These are phyloP conservation scores for Phengaris arion DNA, from an alignment of 2,888 invertebrate species.

Conservation along the genomic window DNA sequence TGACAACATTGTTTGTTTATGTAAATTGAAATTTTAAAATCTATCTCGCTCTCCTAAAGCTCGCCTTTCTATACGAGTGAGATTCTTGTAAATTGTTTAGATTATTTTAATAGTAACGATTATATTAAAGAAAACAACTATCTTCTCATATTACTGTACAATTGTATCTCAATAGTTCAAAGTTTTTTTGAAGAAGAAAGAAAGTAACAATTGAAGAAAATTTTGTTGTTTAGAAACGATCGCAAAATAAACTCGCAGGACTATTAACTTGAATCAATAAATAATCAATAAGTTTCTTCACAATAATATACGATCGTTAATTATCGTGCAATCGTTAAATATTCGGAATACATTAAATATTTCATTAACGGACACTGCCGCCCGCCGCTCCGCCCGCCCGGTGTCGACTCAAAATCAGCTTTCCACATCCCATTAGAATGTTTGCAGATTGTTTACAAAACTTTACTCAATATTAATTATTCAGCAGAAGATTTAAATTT, in stretches of 20 bases:
- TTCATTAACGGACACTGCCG: neutral
- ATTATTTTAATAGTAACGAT: too few relatives aligned
- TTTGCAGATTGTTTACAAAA: neutral
- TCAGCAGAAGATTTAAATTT: neutral
- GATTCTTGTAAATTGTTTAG: too few relatives aligned
- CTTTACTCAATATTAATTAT: neutral
- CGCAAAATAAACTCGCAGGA: neutral
- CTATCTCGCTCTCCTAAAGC: too few relatives aligned
- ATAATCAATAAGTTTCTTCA: neutral
- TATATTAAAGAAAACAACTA: too few relatives aligned
- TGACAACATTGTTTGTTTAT: too few relatives aligned
- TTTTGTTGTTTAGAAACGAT: too few relatives aligned
- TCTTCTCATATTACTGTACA: too few relatives aligned
- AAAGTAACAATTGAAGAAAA: too few relatives aligned
- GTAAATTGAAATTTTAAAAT: too few relatives aligned
- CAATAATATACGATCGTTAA: neutral
- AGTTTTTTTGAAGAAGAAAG: too few relatives aligned
- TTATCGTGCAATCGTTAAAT: constrained; percentile 14
- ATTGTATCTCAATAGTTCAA: too few relatives aligned
- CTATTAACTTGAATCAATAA: neutral
- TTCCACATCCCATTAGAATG: neutral
- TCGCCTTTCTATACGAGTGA: too few relatives aligned
- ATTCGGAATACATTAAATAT: constrained; percentile 10
- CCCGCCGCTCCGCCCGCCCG: neutral
- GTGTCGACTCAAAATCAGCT: neutral